Percentiles rank a stretch among this genome's conserved stretches.
Evolutionary conservation across 2,113 vertebrate genomes (phyloP).

Genomic region (Mormyrus iriodes): DNA sequence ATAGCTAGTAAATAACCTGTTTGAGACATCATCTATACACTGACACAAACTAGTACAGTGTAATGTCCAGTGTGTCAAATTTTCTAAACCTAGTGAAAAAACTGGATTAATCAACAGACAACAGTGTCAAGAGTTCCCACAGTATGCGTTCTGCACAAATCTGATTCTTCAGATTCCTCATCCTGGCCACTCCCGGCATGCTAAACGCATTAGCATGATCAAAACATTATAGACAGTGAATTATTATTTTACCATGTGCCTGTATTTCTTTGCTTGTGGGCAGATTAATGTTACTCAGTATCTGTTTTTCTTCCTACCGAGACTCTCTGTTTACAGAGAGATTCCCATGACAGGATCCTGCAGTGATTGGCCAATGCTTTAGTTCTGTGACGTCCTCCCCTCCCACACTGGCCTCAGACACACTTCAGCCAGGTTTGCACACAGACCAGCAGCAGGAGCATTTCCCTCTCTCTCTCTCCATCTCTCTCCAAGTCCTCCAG

Average conservation of each 20-base stretch:
- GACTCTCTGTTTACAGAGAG: neutral
- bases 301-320: neutral
- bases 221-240: neutral
- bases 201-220: neutral
- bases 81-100: no score
- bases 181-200: no score
- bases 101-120: neutral
- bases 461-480: neutral
- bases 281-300: neutral
- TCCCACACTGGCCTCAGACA: neutral
- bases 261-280: neutral
- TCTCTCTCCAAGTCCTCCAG: neutral
- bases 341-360: neutral
- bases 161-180: no score
- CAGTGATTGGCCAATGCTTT: neutral
- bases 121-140: neutral
- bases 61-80: neutral
- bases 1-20: no score
- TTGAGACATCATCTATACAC: neutral
- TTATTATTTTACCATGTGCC: neutral
- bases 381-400: neutral
- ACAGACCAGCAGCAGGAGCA: neutral
- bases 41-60: neutral
- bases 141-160: no score
- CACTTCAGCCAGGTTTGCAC: neutral